A percentile compares a stretch with the other conserved stretches of the same genome.
Evolutionary conservation across 2,888 invertebrate genomes (phyloP).

Genomic region (Tanypteryx hageni): DNA sequence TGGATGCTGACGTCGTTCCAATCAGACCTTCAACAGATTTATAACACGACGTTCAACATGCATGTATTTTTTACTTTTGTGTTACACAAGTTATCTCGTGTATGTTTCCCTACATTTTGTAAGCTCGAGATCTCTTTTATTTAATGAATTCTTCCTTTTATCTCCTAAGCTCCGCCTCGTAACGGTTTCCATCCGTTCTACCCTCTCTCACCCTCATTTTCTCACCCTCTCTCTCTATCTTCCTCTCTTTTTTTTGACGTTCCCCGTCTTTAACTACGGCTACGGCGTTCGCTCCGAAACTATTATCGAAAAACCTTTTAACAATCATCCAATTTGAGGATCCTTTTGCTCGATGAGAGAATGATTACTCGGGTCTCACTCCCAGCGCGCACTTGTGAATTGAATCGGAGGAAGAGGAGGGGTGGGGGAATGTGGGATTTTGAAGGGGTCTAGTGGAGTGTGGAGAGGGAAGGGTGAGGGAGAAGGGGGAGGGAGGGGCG

Average conservation of each 20-base stretch:
- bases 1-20: too few species aligned
- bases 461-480: background rate
- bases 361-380: background rate
- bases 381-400: background rate
- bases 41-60: too few species aligned
- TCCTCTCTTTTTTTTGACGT: slow-evolving; percentile 11
- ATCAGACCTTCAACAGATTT: too few species aligned
- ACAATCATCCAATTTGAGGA: slow-evolving; percentile 42
- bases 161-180: too few species aligned
- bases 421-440: too few species aligned
- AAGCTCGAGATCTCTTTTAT: too few species aligned
- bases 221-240: background rate
- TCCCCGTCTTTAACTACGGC: slow-evolving; percentile 10
- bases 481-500: background rate
- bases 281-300: slow-evolving; percentile 5
- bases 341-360: slow-evolving; percentile 2
- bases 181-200: too few species aligned
- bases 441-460: background rate
- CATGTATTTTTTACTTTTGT: too few species aligned
- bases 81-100: too few species aligned
- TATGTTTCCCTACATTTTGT: too few species aligned
- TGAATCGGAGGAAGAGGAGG: too few species aligned
- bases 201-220: background rate
- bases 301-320: slow-evolving; percentile 41
- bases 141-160: too few species aligned